These are phyloP conservation scores for Drosophila varians DNA, from an alignment of 1,140 invertebrate species.

Conservation along the genomic window DNA sequence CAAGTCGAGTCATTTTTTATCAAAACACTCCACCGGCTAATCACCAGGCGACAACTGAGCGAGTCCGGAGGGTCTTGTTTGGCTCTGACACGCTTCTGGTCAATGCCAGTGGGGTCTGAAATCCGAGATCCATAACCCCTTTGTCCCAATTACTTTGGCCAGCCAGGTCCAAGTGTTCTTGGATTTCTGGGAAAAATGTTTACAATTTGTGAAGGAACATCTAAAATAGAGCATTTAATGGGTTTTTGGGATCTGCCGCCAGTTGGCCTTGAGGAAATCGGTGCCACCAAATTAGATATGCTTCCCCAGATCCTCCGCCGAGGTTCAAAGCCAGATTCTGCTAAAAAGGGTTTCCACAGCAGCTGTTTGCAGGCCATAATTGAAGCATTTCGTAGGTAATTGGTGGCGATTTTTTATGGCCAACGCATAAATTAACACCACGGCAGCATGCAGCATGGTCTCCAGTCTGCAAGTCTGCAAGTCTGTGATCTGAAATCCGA, in stretches of 20 bases:
- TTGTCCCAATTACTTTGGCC: slow-evolving; percentile 57
- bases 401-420: slow-evolving; percentile 72
- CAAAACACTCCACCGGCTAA: slow-evolving; percentile 59
- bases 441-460: slow-evolving; percentile 6
- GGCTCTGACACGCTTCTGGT: slow-evolving; percentile 65
- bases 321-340: slow-evolving; percentile 40
- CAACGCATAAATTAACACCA: slow-evolving; percentile 82
- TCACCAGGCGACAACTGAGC: slow-evolving; percentile 76
- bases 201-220: slow-evolving; percentile 13
- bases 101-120: slow-evolving; percentile 59
- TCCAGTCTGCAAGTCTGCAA: background rate
- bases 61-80: slow-evolving; percentile 21
- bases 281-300: slow-evolving; percentile 53
- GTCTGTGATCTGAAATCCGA: slow-evolving; percentile 13
- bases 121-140: slow-evolving; percentile 28
- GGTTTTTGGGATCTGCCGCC: background rate
- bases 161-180: background rate
- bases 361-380: slow-evolving; percentile 77
- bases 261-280: slow-evolving; percentile 44
- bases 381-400: slow-evolving; percentile 76
- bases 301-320: slow-evolving; percentile 22
- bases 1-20: slow-evolving; percentile 62
- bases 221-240: slow-evolving; percentile 41
- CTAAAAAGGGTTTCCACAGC: slow-evolving; percentile 76
- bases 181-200: slow-evolving; percentile 42